phyloP scores from a whole-genome alignment of 1,140 invertebrate species.

The Pachypsylla venusta region DNA sequence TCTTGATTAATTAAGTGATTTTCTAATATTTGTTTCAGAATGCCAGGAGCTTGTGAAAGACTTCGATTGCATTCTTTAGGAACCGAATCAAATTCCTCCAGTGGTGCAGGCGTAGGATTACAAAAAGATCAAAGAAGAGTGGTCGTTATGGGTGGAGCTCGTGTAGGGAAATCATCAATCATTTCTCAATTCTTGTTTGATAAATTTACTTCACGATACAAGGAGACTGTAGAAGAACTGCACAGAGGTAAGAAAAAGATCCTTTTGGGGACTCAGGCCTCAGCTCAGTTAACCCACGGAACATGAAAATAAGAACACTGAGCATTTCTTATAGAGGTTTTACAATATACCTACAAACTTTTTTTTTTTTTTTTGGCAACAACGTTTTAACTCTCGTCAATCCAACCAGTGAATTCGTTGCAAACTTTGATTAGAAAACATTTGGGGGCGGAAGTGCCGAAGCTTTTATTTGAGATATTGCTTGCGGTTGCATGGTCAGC shows the following conservation, averaged over 20 bases:
- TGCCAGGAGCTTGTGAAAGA: constrained; percentile 19
- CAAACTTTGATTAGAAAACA: no score
- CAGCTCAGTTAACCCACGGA: constrained; percentile 28
- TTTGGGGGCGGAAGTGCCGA: no score
- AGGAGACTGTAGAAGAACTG: constrained; percentile 41
- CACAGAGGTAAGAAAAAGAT: constrained; percentile 35
- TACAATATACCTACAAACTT: no score
- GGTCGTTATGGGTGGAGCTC: constrained; percentile 34
- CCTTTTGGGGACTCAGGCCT: constrained; percentile 28
- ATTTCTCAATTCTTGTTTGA: constrained; percentile 44
- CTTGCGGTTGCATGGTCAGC: no score
- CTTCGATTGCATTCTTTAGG: constrained; percentile 26
- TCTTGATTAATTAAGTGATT: no score
- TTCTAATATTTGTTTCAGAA: no score
- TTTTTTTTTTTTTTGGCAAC: no score
- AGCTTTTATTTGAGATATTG: no score
- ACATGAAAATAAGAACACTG: constrained; percentile 36
- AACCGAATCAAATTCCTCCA: constrained; percentile 18
- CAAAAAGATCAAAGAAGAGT: constrained; percentile 29
- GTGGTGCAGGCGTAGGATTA: constrained; percentile 14
- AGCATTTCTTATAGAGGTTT: no score
- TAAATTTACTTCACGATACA: constrained; percentile 35
- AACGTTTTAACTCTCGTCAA: no score
- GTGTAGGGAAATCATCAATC: constrained; percentile 43
- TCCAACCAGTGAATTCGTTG: no score